These are phyloP conservation scores for Danio aesculapii DNA, from an alignment of 2,797 vertebrate genomes.

Conservation along the genomic window DNA sequence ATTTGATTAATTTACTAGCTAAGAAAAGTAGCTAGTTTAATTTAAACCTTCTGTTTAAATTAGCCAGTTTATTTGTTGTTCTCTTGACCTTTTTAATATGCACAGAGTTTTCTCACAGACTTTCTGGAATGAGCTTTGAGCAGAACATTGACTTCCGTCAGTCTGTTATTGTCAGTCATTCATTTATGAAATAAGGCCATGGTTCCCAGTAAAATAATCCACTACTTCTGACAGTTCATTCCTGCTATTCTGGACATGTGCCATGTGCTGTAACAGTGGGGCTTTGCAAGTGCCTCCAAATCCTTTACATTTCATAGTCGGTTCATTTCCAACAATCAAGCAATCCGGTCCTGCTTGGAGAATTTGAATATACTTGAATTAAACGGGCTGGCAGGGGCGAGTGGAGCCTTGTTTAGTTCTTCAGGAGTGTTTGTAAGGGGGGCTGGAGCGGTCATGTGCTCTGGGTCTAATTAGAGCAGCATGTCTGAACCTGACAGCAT, in stretches of 20 bases:
- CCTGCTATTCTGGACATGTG: neutral
- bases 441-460: neutral
- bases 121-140: neutral
- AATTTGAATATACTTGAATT: neutral
- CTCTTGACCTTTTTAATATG: neutral
- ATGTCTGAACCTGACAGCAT: slow-evolving; percentile 53
- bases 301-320: neutral
- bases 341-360: neutral
- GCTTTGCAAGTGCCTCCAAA: neutral
- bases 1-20: too few relatives aligned
- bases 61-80: neutral
- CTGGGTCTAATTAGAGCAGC: slow-evolving; percentile 38
- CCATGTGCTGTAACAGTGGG: neutral
- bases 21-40: too few relatives aligned
- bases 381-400: neutral
- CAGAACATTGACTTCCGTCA: neutral
- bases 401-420: slow-evolving; percentile 1
- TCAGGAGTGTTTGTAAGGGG: neutral
- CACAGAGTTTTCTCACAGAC: neutral
- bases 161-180: slow-evolving; percentile 14
- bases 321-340: neutral
- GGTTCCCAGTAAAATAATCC: slow-evolving; percentile 23
- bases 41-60: too few relatives aligned
- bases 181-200: slow-evolving; percentile 18
- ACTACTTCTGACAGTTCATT: neutral